Percentiles rank a stretch among this genome's conserved stretches.
Evolutionary conservation across 2,113 vertebrate species (phyloP).

Genomic region (Cavia porcellus): DNA sequence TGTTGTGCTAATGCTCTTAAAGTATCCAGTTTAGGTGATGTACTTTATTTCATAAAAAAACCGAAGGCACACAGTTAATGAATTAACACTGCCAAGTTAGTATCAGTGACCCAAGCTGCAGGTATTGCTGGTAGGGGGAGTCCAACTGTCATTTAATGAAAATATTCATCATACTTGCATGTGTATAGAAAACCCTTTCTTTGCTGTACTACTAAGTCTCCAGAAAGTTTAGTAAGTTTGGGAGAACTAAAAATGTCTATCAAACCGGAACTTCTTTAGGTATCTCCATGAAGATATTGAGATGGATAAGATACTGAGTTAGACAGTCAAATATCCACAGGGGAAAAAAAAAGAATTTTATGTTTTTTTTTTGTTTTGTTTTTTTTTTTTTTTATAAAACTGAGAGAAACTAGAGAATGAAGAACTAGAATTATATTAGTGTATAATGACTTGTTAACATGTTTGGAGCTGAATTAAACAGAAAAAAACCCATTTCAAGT

Average conservation of each 20-base stretch:
- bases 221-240: background rate
- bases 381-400: background rate
- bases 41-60: constrained; percentile 6
- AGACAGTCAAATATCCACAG: background rate
- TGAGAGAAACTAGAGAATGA: background rate
- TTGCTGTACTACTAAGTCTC: background rate
- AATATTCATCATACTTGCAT: background rate
- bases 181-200: background rate
- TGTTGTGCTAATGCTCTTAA: background rate
- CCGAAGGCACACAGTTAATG: background rate
- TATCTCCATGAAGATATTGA: background rate
- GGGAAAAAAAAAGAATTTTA: background rate
- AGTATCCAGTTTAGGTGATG: background rate
- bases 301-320: background rate
- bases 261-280: background rate
- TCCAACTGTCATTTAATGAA: background rate
- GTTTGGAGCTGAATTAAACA: background rate
- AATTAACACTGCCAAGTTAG: background rate
- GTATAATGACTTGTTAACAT: background rate
- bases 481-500: constrained; percentile 28
- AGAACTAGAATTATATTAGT: background rate
- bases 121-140: background rate
- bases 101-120: background rate
- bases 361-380: no score
- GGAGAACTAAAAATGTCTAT: background rate